A percentile compares a stretch with the other conserved stretches of the same genome.
Conservation (phyloP, 2,797 vertebrate species). For the Crenichthys baileyi region DNA sequence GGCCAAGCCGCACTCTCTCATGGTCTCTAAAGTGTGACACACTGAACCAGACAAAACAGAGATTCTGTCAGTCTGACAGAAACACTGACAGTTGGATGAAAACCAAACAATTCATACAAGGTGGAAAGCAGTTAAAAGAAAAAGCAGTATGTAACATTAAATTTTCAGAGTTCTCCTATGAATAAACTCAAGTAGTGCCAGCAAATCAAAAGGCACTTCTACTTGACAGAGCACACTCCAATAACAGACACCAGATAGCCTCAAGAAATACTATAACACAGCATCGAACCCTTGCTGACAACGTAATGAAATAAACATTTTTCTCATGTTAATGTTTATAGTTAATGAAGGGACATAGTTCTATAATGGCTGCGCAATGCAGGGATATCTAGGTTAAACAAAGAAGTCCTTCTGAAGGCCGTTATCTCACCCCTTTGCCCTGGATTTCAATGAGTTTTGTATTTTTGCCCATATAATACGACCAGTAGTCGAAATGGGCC, state of each 20-base stretch:
- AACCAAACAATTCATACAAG: constrained; percentile 4
- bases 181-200: constrained; percentile 1
- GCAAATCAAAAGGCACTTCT: background rate
- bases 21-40: constrained; percentile 29
- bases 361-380: background rate
- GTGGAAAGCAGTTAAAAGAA: background rate
- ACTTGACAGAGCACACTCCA: too few species aligned
- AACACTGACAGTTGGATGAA: constrained; percentile 2
- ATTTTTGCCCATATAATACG: background rate
- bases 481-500: background rate
- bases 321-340: background rate
- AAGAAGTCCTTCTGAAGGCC: background rate
- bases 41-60: constrained; percentile 24
- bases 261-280: background rate
- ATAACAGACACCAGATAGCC: background rate
- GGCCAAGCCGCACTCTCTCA: constrained; percentile 37
- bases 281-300: background rate
- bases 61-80: constrained; percentile 26
- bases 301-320: background rate
- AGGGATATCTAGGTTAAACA: background rate
- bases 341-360: background rate
- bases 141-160: background rate
- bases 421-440: background rate
- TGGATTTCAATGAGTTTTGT: background rate
- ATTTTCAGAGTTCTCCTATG: background rate